Percentiles rank a stretch among this genome's conserved stretches.
phyloP scores from a whole-genome alignment of 2,113 vertebrate genomes.

The Setophaga petechia region DNA sequence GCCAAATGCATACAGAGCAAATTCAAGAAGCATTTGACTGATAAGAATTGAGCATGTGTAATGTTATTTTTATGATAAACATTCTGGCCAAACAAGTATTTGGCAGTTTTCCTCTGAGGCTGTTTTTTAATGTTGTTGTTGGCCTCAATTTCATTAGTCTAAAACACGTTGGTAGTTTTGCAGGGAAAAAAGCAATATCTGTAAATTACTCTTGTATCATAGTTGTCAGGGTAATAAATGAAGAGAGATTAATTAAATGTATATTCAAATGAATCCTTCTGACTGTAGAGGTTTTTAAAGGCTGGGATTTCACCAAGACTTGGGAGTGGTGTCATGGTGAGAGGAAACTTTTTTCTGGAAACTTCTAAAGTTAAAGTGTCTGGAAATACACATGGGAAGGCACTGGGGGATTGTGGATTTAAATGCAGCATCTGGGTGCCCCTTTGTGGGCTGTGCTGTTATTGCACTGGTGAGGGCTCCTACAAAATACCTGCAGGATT shows the following conservation, averaged over 20 bases:
- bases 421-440: constrained; percentile 10
- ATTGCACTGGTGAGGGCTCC: constrained; percentile 4
- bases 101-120: background rate
- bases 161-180: background rate
- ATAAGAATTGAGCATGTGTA: constrained; percentile 16
- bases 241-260: constrained; percentile 44
- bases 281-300: background rate
- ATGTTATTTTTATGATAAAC: constrained; percentile 38
- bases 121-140: constrained; percentile 33
- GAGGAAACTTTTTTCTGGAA: constrained; percentile 18
- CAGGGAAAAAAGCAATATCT: background rate
- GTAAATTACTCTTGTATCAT: constrained; percentile 14
- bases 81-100: constrained; percentile 16
- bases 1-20: background rate
- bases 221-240: constrained; percentile 45
- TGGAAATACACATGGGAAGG: background rate
- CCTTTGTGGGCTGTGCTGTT: constrained; percentile 39
- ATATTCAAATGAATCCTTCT: background rate
- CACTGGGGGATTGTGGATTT: background rate
- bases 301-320: background rate
- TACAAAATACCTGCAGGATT: background rate
- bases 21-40: constrained; percentile 14
- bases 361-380: background rate
- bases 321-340: background rate
- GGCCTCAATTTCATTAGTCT: constrained; percentile 18